Base-by-base conservation (phyloP, 2,113 vertebrate species). In the Eubucco bourcierii region DNA sequence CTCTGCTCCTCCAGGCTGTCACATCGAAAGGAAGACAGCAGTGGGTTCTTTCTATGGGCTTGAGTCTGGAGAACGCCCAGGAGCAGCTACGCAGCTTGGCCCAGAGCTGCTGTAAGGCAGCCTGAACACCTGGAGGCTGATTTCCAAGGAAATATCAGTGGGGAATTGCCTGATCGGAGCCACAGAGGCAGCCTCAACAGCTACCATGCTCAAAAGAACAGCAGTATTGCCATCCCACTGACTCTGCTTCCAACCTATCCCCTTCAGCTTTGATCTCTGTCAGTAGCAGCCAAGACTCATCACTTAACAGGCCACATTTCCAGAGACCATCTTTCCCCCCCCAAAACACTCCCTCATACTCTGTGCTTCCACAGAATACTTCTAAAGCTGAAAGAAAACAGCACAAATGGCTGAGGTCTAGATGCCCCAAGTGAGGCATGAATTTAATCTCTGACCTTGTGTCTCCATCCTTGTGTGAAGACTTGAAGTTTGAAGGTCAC, bases 111-210 rank as follows among this genome's bases (percentile, higher is more conserved):
- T 39, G 21, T 28, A 88, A 88, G 33, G 19, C 80, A 76, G 16
- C n/a, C 37, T 84, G 68, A 7, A 10, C 27, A 80, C 21, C 80
- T 60, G 34, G 17, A 88, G 17, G 28, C 65, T 68, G 70, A 37
- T 76, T 84, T 78, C 79, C 33, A 61, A 11, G 78, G 76, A 87
- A 72, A 27, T 23, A 25, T 10, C 4, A 28, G 34, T 7, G n/a
- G 55, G 19, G 50, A 85, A 56, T 31, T 68, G 75, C 29, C 50
- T 47, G 41, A 81, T 2, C 9, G 41, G 9, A 90, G 6, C 33
- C 9, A 7, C 15, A 70, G 39, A 2, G 0, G n/a, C 44, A 66
- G 53, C 31, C 28, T 27, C 2, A 4, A 67, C 24, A 75, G 9
- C 25, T 21, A 60, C 13, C 15, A 47, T 0, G 1, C 15, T 61